These are phyloP conservation scores for Anguilla rostrata DNA, from an alignment of 2,113 vertebrate species.

Conservation along the genomic window DNA sequence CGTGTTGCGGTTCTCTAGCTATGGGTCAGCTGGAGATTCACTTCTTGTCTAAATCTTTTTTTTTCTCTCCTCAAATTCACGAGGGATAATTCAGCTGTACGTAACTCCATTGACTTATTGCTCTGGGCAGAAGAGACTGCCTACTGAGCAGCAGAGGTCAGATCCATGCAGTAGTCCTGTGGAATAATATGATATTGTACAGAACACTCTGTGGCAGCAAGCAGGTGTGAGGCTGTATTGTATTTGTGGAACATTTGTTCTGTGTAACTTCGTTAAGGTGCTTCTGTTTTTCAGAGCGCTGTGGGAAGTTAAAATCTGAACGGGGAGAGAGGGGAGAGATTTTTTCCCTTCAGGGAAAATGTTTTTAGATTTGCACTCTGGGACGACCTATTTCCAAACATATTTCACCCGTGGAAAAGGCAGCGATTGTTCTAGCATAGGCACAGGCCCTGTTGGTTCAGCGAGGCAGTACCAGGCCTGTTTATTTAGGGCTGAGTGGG, in stretches of 20 bases:
- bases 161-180: neutral
- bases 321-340: neutral
- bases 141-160: neutral
- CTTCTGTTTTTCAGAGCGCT: neutral
- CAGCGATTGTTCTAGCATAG: constrained; percentile 5
- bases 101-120: neutral
- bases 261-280: neutral
- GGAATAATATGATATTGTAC: neutral
- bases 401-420: constrained; percentile 16
- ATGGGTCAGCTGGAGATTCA: neutral
- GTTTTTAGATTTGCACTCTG: constrained; percentile 1
- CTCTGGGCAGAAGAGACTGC: neutral
- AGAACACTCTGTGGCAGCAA: neutral
- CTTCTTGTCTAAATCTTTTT: neutral
- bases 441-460: constrained; percentile 30
- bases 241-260: neutral
- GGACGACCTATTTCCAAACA: neutral
- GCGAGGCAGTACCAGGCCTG: constrained; percentile 37
- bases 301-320: constrained; percentile 1
- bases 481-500: constrained; percentile 35
- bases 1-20: neutral
- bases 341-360: neutral
- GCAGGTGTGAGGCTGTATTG: neutral
- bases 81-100: neutral
- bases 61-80: neutral